phyloP scores from a whole-genome alignment of 2,797 vertebrate species.

The Melanotaenia nigrans region DNA sequence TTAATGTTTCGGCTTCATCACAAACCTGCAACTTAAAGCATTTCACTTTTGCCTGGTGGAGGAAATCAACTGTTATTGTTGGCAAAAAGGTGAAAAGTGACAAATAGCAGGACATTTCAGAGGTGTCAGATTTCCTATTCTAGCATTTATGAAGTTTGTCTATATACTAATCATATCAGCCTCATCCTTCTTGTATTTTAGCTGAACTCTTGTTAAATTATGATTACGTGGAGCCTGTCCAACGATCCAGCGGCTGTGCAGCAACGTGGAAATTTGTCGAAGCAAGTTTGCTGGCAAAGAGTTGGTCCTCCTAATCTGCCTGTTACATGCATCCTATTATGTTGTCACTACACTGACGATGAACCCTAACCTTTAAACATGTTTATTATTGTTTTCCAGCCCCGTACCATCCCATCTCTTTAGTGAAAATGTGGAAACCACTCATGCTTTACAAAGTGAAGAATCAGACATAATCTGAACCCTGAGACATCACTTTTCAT shows the following conservation, averaged over 20 bases:
- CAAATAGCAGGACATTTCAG: background rate
- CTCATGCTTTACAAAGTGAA: slow-evolving; percentile 33
- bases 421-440: background rate
- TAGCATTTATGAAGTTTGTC: background rate
- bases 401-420: slow-evolving; percentile 6
- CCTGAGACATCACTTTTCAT: slow-evolving; percentile 30
- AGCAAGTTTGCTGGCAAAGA: slow-evolving; percentile 31
- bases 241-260: background rate
- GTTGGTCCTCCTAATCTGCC: slow-evolving; percentile 11
- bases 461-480: slow-evolving; percentile 28
- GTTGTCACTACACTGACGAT: slow-evolving; percentile 12
- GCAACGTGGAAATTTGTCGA: background rate
- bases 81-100: background rate
- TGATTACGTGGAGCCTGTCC: background rate
- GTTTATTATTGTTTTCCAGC: slow-evolving; percentile 12
- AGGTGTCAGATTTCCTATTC: background rate
- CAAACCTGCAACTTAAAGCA: background rate
- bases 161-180: background rate
- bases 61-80: background rate
- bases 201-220: background rate
- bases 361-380: slow-evolving; percentile 15
- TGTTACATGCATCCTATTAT: slow-evolving; percentile 41
- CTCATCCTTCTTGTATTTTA: background rate
- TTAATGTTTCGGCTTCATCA: slow-evolving; percentile 26
- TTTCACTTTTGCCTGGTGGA: background rate